phyloP scores from a whole-genome alignment of 2,888 invertebrate species.

The Hesperia comma region DNA sequence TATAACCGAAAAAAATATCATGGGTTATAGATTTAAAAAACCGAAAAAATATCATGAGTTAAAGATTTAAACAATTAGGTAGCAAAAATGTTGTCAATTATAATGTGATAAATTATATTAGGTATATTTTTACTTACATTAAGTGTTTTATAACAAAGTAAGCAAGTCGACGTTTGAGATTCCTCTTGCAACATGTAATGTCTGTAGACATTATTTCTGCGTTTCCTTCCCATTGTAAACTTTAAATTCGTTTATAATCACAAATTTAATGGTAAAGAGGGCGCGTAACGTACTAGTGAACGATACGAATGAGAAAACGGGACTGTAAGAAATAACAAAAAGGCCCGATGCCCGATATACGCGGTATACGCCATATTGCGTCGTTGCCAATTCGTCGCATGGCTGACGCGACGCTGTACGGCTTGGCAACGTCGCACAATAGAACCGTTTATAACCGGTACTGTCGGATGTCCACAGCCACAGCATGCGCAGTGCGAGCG shows the following conservation, averaged over 20 bases:
- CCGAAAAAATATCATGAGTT: neutral
- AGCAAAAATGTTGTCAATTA: neutral
- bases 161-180: neutral
- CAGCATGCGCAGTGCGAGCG: neutral
- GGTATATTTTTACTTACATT: neutral
- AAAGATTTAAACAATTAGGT: neutral
- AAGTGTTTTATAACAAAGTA: slow-evolving; percentile 1
- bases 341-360: too few relatives aligned
- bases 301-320: neutral
- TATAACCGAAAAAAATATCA: neutral
- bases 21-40: neutral
- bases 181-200: slow-evolving; percentile 1
- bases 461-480: neutral
- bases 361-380: neutral
- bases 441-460: slow-evolving; percentile 5
- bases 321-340: neutral
- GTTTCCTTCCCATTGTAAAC: slow-evolving; percentile 1
- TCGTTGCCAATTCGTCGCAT: neutral
- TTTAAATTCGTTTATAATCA: neutral
- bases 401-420: neutral
- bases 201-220: slow-evolving; percentile 12
- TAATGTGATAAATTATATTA: neutral
- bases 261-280: neutral
- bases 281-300: neutral
- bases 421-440: neutral